These are phyloP conservation scores for Glyphotaelius pellucidus DNA, from an alignment of 2,888 invertebrate genomes.

Conservation along the genomic window DNA sequence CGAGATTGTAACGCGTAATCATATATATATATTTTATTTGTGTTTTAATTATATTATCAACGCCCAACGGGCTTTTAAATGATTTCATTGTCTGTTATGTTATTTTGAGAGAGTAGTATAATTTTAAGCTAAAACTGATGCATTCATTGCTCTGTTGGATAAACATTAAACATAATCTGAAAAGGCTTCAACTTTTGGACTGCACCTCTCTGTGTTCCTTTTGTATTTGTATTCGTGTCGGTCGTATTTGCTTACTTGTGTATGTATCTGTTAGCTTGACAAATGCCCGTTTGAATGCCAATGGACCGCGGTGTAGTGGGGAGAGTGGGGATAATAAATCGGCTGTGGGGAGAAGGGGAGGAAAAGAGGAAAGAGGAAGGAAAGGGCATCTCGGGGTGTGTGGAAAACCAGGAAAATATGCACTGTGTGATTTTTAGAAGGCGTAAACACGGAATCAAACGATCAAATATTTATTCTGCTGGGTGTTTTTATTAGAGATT, in stretches of 20 bases:
- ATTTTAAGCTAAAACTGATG: neutral
- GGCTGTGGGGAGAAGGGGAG: neutral
- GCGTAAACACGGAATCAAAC: slow-evolving; percentile 16
- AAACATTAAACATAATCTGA: too few relatives aligned
- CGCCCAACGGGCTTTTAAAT: too few relatives aligned
- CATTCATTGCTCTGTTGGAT: too few relatives aligned
- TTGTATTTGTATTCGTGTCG: slow-evolving; percentile 40
- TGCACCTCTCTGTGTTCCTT: neutral
- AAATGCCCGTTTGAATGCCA: slow-evolving; percentile 62
- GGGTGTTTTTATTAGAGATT: neutral
- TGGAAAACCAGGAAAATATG: slow-evolving; percentile 43
- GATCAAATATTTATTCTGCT: slow-evolving; percentile 12
- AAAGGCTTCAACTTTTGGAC: neutral
- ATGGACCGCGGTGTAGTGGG: slow-evolving; percentile 51
- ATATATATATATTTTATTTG: too few relatives aligned
- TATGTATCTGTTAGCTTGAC: slow-evolving; percentile 56
- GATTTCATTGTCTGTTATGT: too few relatives aligned
- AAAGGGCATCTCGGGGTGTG: slow-evolving; percentile 38
- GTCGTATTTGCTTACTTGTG: slow-evolving; percentile 51
- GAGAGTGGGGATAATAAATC: slow-evolving; percentile 48
- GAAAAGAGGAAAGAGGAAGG: neutral
- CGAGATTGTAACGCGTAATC: too few relatives aligned
- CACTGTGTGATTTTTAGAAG: slow-evolving; percentile 45
- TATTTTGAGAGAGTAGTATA: neutral
- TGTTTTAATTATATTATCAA: too few relatives aligned